phyloP scores from a whole-genome alignment of 2,797 vertebrate species.

The Sternotherus odoratus region DNA sequence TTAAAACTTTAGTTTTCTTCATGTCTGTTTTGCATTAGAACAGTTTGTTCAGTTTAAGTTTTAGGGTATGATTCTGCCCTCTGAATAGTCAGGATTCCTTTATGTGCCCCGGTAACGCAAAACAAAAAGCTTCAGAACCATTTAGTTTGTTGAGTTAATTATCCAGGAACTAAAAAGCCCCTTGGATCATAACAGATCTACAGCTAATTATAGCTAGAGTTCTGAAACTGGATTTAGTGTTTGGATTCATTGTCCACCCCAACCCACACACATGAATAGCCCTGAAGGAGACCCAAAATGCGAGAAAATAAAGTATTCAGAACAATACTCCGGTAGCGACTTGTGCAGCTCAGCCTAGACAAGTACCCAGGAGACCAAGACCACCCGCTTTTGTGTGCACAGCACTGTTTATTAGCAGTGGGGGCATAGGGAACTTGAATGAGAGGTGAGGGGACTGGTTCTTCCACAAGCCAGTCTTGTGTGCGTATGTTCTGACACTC shows the following conservation, averaged over 20 bases:
- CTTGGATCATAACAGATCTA: neutral
- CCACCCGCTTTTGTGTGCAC: neutral
- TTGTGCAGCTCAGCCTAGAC: neutral
- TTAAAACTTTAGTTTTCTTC: neutral
- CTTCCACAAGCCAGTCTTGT: neutral
- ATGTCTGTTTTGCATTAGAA: neutral
- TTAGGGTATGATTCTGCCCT: neutral
- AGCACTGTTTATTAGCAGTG: neutral
- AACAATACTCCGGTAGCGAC: neutral
- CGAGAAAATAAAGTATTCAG: accelerated
- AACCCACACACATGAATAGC: neutral
- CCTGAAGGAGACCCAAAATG: neutral
- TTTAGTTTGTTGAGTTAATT: accelerated
- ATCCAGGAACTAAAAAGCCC: neutral
- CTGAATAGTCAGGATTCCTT: neutral
- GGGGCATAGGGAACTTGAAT: neutral
- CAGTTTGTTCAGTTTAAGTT: accelerated
- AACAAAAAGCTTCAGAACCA: neutral
- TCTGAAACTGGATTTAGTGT: accelerated
- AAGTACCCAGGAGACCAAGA: neutral
- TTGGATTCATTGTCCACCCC: neutral
- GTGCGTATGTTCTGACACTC: neutral
- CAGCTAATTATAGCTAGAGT: neutral
- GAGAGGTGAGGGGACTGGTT: neutral
- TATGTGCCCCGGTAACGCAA: accelerated